Base-by-base conservation (phyloP, 2,797 vertebrate species). In the Hozukius guyotensis region DNA sequence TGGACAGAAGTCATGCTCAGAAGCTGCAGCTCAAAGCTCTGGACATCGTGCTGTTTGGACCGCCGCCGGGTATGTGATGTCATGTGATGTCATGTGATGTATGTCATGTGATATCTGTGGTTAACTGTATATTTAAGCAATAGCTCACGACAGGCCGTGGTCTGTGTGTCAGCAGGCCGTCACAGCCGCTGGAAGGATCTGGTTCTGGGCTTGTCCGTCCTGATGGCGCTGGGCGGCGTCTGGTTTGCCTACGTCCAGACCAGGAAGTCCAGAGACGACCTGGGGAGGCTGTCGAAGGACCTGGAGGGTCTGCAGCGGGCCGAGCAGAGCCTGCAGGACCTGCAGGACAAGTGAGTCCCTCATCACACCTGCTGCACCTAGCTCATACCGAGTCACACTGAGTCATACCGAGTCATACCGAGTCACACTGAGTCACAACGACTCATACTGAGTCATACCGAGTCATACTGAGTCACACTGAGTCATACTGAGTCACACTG, bases 1-100 rank as follows among this genome's bases (percentile, higher is more conserved):
- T 95, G 0, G 98, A 99, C 83, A 88, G 98, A 10, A 97, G 96
- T 90, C 98, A 99, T 69, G 85, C 96, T 42, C 97, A 98, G 96
- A 99, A 99, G 75, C 95, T 99, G 86, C 97, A 98, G 91, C 96
- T 99, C 56, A 99, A 99, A 72, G 97, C 98, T 0, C 90, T 99
- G 80, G 97, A 99, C 88, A 97, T 97, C 0, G 96, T 99, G 60
- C 96, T 99, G 29, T 99, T 99, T 0, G 98, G 93, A 16, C 89
- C 92, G 0, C 93, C 92, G 0, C 82, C 59, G 85, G 88, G 93
- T 92, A n/a, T 59, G 38, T 42, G 38, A 11, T 5, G 38, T 42
- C 38, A 42, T 42, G 38, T 42, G 34, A 36, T 11, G 34, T 36
- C 38, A 42, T 42, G 38, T 42, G 34, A 36, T 11, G 34, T 36